phyloP scores from a whole-genome alignment of 2,888 invertebrate genomes.

The Carpatolechia fugitivella region DNA sequence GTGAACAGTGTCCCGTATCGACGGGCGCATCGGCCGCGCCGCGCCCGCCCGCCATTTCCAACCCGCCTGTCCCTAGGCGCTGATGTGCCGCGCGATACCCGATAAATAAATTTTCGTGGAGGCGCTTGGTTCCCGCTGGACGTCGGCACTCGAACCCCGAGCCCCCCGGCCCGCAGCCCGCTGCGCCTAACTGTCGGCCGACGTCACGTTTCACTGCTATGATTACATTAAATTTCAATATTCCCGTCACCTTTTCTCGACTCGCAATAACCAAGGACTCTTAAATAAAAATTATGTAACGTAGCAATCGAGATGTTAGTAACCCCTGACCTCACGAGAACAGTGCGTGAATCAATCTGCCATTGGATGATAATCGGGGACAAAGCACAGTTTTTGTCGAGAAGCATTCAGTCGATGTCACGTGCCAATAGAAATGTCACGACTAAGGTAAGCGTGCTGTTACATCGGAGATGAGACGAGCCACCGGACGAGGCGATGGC shows the following conservation, averaged over 20 bases:
- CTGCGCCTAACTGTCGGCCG: conserved; percentile 50
- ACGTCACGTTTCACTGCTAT: conserved; percentile 53
- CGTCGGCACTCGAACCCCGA: conserved; percentile 27
- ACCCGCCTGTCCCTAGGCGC: conserved; percentile 55
- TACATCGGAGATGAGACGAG: conserved; percentile 13
- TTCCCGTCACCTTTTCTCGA: conserved; percentile 35
- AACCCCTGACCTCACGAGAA: conserved; percentile 28
- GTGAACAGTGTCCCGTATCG: conserved; percentile 73
- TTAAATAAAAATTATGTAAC: conserved; percentile 21
- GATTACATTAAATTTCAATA: conserved; percentile 55
- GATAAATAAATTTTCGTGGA: conserved; percentile 63
- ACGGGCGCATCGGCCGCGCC: conserved; percentile 56
- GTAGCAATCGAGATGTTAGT: conserved; percentile 19
- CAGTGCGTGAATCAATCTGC: conserved; percentile 25
- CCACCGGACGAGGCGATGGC: neutral
- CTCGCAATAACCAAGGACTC: conserved; percentile 25
- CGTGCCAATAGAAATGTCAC: conserved; percentile 32
- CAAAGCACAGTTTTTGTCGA: conserved; percentile 24
- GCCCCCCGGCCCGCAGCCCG: conserved; percentile 39
- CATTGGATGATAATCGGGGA: conserved; percentile 22
- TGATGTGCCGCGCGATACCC: conserved; percentile 54
- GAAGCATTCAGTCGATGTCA: conserved; percentile 24
- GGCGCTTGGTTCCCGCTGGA: conserved; percentile 39
- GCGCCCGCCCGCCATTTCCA: conserved; percentile 57
- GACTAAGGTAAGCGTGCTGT: conserved; percentile 24